Base-by-base conservation (phyloP, 2,888 invertebrate genomes). In the Scaptomyza caliginosa region DNA sequence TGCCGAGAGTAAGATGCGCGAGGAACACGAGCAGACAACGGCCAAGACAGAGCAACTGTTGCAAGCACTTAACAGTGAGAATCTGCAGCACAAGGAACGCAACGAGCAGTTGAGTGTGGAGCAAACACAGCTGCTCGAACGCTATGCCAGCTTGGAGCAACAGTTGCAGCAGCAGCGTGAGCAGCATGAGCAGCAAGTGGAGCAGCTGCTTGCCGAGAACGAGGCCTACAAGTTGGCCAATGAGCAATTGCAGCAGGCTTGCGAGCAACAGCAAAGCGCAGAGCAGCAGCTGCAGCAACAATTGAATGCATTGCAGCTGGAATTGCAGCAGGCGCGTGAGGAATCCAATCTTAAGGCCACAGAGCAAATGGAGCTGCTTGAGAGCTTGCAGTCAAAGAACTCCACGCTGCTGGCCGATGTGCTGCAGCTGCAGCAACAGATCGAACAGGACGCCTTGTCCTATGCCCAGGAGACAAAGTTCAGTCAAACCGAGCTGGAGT, bases 401-500 rank as follows among this genome's bases (percentile, higher is more conserved):
- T 77, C 68, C 3, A 72, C 80, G 0, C 67, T 91, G 2, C 42
- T 87, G 17, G 46, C 64, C 0, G 89, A 90, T 48, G 79, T 91
- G 19, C 56, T 70, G 5, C 76, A 81, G 19, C 73, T 91, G 16
- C 86, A 89, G 50, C 67, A 76, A 24, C 90, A 91, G 79, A 88
- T 90, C 34, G 90, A 91, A 23, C 83, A 88, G 50, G 90, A 91
- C 67, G 88, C 91, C 4, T 24, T 90, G 7, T 51, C 83, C 4
- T 91, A 90, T 57, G 88, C 86, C 5, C 86, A 89, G 63, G 91
- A 91, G 63, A 78, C 78, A 11, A 89, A 89, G 72, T 68, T 73
- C 62, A 84, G 77, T 4, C 88, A 90, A 30, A 86, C 88, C 6
- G 89, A 91, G 52, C 65, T 91, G 46, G 91, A 91, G 45, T 86